Base-by-base conservation (phyloP, 2,113 vertebrate genomes). In the Probosciger aterrimus region DNA sequence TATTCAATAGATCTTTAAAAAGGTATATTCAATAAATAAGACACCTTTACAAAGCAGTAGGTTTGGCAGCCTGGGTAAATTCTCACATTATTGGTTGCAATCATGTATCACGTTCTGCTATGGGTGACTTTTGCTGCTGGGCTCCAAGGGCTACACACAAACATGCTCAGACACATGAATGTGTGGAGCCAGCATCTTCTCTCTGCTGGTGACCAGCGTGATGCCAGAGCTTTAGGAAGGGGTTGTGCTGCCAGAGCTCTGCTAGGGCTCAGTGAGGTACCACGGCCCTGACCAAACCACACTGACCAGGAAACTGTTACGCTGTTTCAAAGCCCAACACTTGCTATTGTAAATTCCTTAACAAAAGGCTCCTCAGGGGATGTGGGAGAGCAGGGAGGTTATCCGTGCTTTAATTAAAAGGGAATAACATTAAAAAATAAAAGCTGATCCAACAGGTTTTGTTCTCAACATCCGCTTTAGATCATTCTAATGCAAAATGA, bases 41-140 rank as follows among this genome's bases (percentile, higher is more conserved):
- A 33, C 14, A 20, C 15, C 14, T 63, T 11, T 9, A 20, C 15
- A 20, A 53, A 16, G 19, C 7, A 22, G 55, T 2, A 10, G 22
- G 23, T 8, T 25, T 44, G 55, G 49, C 41, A 35, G 57, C 63
- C 35, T n/a, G 4, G 23, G 10, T 9, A 11, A 33, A 20, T 14
- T 8, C 49, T 37, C 4, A 20, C 7, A 1, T 18, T 55, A 6
- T 1, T 24, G 0, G 11, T 10, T 7, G 33, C 60, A 19, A 10
- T 10, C 24, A 18, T 37, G 18, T 46, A 16, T 2, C 37, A 10
- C 1, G 0, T 30, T 33, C 44, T 39, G 44, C 60, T 18, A 2
- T 2, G 16, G 20, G 37, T 15, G 33, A 23, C 35, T 22, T 23
- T 15, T 28, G 18, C n/a, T 18, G 11, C 27, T 5, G 41, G 35